Conservation (phyloP, 2,888 invertebrate genomes). For the Cosmia pyralina region DNA sequence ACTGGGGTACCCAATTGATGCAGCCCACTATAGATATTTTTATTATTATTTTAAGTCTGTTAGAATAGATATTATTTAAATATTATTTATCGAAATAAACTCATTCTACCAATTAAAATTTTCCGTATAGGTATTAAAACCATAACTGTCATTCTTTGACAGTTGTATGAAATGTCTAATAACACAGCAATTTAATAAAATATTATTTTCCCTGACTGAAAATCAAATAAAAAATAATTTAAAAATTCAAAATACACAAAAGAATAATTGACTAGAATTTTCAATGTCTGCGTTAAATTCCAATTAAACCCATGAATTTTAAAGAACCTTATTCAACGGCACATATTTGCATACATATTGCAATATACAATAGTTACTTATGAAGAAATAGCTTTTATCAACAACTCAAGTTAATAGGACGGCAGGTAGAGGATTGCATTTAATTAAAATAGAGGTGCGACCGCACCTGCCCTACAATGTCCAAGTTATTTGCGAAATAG, state of each 20-base stretch:
- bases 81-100: no score
- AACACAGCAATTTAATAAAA: no score
- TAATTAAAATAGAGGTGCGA: conserved; percentile 34
- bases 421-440: conserved; percentile 38
- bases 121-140: no score
- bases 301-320: neutral
- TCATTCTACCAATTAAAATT: no score
- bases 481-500: conserved; percentile 10
- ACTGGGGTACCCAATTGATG: no score
- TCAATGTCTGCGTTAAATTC: neutral
- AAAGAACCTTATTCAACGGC: neutral
- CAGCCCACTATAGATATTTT: no score
- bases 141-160: no score
- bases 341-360: conserved; percentile 33
- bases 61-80: no score
- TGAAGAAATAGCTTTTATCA: conserved; percentile 1
- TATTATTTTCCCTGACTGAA: no score
- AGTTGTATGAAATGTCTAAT: no score
- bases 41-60: no score
- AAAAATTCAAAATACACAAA: no score
- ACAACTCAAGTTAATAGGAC: conserved; percentile 32
- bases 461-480: conserved; percentile 34
- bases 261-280: neutral
- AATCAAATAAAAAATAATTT: neutral
- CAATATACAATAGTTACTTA: conserved; percentile 5